Conservation (phyloP, 2,888 invertebrate species). For the Acleris holmiana region DNA sequence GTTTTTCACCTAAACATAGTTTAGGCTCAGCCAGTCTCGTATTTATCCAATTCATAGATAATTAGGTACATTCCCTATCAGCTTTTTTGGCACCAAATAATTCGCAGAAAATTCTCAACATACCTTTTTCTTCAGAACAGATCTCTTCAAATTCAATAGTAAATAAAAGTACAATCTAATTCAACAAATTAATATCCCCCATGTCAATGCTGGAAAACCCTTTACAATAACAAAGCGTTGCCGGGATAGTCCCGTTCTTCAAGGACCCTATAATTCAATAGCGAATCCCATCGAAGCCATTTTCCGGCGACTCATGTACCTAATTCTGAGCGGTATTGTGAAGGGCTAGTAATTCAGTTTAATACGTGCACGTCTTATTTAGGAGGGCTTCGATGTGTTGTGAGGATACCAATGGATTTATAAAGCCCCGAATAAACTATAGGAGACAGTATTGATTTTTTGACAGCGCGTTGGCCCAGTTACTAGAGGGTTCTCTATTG, state of each 20-base stretch:
- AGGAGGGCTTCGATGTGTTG: conserved; percentile 1
- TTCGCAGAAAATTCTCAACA: no score
- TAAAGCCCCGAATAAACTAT: not conserved
- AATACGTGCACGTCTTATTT: conserved; percentile 26
- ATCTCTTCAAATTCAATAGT: no score
- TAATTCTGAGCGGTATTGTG: conserved; percentile 30
- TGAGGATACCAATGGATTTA: not conserved
- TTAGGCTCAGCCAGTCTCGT: no score
- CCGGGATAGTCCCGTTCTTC: conserved; percentile 3
- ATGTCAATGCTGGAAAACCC: conserved; percentile 30
- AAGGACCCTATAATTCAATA: conserved; percentile 27
- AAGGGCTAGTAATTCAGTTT: conserved; percentile 32
- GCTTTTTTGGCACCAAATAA: no score
- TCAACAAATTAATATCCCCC: conserved; percentile 7
- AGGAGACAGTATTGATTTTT: not conserved
- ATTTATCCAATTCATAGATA: no score
- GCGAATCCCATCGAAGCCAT: conserved; percentile 20
- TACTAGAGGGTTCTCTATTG: no score
- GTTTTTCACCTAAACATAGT: no score
- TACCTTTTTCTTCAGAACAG: no score
- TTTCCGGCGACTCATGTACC: conserved; percentile 31
- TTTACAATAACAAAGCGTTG: conserved; percentile 35
- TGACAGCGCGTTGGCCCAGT: no score
- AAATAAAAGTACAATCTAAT: no score
- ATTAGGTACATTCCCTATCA: no score